phyloP scores from a whole-genome alignment of 2,888 invertebrate species.

The Rotaria macrura region DNA sequence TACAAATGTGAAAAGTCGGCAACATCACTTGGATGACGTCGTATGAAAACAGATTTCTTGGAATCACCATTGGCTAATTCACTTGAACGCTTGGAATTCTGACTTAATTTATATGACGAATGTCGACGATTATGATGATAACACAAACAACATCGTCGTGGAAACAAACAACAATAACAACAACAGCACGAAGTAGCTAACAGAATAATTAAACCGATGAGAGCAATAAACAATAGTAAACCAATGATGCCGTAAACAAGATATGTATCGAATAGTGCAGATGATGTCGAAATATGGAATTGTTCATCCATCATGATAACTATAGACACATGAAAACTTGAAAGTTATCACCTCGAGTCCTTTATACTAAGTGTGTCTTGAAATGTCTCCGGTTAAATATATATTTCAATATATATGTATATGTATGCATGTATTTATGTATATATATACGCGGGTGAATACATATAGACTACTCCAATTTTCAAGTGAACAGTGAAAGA shows the following conservation, averaged over 20 bases:
- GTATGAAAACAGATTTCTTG: neutral
- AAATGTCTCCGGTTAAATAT: neutral
- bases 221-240: neutral
- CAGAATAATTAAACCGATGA: neutral
- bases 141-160: neutral
- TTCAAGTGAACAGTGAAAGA: neutral
- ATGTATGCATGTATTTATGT: no score
- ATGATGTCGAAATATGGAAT: neutral
- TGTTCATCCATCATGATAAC: conserved; percentile 1
- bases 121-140: neutral
- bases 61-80: neutral
- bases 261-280: neutral
- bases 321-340: neutral
- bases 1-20: conserved; percentile 17
- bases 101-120: conserved; percentile 11
- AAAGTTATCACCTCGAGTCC: neutral
- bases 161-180: neutral
- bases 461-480: neutral
- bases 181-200: neutral
- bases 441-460: no score
- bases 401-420: neutral
- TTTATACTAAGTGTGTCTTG: neutral
- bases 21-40: neutral
- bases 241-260: neutral
- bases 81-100: neutral